These are phyloP conservation scores for Parauchenoglanis punctatus DNA, from an alignment of 2,797 vertebrate genomes.

Conservation along the genomic window DNA sequence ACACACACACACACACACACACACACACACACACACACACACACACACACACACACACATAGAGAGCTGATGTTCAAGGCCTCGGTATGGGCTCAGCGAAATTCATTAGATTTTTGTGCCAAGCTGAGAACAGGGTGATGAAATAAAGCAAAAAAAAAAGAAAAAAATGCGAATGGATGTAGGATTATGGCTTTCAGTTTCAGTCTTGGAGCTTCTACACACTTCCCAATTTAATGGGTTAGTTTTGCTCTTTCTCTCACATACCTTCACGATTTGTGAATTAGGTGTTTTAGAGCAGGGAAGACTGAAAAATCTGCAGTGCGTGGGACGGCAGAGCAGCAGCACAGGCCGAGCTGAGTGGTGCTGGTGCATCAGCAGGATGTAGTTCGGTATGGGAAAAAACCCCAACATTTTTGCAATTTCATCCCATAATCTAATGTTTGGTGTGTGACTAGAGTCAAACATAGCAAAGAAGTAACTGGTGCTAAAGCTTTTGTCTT, in stretches of 20 bases:
- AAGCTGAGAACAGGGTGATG: not conserved
- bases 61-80: slow-evolving; percentile 29
- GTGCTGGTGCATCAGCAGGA: not conserved
- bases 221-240: not conserved
- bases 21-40: no score
- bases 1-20: no score
- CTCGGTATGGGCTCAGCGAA: slow-evolving; percentile 1
- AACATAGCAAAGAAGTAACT: not conserved
- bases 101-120: slow-evolving; percentile 7
- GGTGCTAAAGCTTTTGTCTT: not conserved
- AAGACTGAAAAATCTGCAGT: slow-evolving; percentile 20
- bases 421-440: not conserved
- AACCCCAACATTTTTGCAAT: not conserved
- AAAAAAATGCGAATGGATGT: not conserved
- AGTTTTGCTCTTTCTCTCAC: not conserved
- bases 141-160: not conserved
- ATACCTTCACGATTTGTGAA: not conserved
- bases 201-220: not conserved
- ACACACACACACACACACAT: not conserved
- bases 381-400: not conserved
- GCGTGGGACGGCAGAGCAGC: not conserved
- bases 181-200: not conserved
- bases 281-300: not conserved
- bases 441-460: not conserved
- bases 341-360: not conserved